A percentile compares a stretch with the other conserved stretches of the same genome.
Evolutionary conservation across 2,888 invertebrate species (phyloP).

Genomic region (Endomychus coccineus): DNA sequence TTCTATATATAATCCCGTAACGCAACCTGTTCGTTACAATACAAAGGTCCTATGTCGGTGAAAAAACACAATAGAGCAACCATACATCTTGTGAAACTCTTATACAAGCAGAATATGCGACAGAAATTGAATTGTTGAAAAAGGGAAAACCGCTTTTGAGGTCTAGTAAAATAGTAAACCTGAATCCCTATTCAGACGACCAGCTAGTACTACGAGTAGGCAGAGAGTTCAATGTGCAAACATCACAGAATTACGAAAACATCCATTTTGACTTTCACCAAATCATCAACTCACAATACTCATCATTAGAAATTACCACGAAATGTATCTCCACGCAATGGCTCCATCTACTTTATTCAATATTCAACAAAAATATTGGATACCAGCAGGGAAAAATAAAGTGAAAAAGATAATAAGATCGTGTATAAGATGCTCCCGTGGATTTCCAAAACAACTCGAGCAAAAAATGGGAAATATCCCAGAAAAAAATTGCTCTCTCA

Average conservation of each 20-base stretch:
- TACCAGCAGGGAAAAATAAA: not conserved
- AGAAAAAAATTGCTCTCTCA: too few relatives aligned
- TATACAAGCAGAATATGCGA: not conserved
- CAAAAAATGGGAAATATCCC: slow-evolving; percentile 3
- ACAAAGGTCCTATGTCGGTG: not conserved
- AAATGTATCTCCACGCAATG: not conserved
- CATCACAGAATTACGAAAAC: not conserved
- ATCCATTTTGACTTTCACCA: not conserved
- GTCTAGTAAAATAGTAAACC: slow-evolving; percentile 2
- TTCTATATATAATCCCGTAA: too few relatives aligned
- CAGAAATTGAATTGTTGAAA: not conserved
- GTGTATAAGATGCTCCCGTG: not conserved
- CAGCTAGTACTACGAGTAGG: not conserved
- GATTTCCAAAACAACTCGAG: not conserved
- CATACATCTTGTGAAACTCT: not conserved
- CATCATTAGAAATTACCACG: not conserved
- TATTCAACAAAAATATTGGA: slow-evolving; percentile 1
- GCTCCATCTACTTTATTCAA: not conserved
- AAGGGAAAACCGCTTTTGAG: not conserved
- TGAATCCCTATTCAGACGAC: too few relatives aligned
- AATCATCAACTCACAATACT: not conserved
- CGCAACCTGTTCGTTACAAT: too few relatives aligned
- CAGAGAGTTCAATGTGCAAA: slow-evolving; percentile 1
- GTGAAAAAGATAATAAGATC: not conserved
- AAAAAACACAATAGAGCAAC: not conserved